Percentiles rank a stretch among this genome's conserved stretches.
These are phyloP conservation scores for Thomomys bottae DNA, from an alignment of 2,113 vertebrate genomes.

Conservation along the genomic window DNA sequence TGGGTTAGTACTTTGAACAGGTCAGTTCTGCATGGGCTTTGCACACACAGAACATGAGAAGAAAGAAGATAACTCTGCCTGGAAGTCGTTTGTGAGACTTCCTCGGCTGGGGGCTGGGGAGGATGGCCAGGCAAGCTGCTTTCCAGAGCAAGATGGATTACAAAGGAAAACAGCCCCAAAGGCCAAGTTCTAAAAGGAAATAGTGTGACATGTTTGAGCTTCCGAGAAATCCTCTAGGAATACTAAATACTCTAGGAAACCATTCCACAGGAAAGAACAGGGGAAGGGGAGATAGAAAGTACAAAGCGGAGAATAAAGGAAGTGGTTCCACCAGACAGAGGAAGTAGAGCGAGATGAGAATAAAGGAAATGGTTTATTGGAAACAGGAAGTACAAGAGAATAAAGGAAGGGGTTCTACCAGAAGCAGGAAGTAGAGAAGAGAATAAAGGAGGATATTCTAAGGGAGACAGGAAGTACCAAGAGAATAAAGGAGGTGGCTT, in stretches of 20 bases:
- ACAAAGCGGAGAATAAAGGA: too few relatives aligned
- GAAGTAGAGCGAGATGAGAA: too few relatives aligned
- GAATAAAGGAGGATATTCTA: too few relatives aligned
- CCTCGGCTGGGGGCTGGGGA: neutral
- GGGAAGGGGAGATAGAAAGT: neutral
- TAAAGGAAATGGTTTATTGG: too few relatives aligned
- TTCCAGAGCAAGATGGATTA: neutral
- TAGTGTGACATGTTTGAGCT: neutral
- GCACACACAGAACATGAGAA: neutral
- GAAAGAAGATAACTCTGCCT: slow-evolving; percentile 19
- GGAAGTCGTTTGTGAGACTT: neutral
- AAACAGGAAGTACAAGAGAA: neutral
- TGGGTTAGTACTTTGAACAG: slow-evolving; percentile 18
- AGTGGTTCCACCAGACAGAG: too few relatives aligned
- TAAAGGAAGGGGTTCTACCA: neutral
- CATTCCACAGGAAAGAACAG: neutral
- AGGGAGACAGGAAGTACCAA: too few relatives aligned
- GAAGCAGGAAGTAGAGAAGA: too few relatives aligned
- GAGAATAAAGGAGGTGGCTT: too few relatives aligned
- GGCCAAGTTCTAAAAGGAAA: neutral
- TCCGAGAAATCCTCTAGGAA: neutral
- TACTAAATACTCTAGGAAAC: neutral
- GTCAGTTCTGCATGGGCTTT: neutral
- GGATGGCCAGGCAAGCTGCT: neutral
- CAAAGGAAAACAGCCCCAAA: neutral